Evolutionary conservation across 92 coral and sea anemone genomes (phyloP).

Genomic region (Palythoa caribaeorum): DNA sequence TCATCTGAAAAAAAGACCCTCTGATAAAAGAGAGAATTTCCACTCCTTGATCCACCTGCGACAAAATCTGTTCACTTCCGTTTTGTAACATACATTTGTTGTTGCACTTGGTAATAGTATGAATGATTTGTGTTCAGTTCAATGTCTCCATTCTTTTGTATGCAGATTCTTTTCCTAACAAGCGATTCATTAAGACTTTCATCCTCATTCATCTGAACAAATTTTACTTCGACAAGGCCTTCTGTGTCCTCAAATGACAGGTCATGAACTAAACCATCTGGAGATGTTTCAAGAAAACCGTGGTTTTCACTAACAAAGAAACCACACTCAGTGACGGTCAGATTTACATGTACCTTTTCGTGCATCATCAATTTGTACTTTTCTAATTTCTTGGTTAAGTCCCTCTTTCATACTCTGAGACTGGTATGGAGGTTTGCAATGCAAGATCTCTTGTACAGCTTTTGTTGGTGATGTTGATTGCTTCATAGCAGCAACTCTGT

Average conservation of each 20-base stretch:
- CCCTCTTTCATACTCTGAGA: conserved; percentile 56
- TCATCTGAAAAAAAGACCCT: conserved; percentile 58
- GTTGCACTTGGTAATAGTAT: conserved; percentile 70
- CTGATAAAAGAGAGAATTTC: conserved; percentile 48
- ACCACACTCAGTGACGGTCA: conserved; percentile 37
- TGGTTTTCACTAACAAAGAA: conserved; percentile 38
- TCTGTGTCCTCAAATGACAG: conserved; percentile 40
- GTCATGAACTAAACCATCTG: conserved; percentile 59
- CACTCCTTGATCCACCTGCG: conserved; percentile 54
- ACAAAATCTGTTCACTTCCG: conserved; percentile 77
- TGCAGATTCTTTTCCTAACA: conserved; percentile 55
- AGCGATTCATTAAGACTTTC: conserved; percentile 55
- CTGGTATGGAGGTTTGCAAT: neutral
- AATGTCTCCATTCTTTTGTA: conserved; percentile 11
- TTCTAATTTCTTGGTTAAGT: neutral
- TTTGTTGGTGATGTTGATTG: conserved; percentile 59
- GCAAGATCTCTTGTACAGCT: conserved; percentile 41
- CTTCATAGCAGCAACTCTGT: conserved; percentile 53
- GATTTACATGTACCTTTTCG: conserved; percentile 23
- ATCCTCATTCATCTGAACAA: conserved; percentile 53
- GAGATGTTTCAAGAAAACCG: conserved; percentile 56
- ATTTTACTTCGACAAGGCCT: conserved; percentile 63
- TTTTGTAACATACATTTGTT: conserved; percentile 70
- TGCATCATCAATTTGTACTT: conserved; percentile 24
- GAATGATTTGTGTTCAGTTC: conserved; percentile 47